Percentiles rank a stretch among this genome's conserved stretches.
These are phyloP conservation scores for Cremastinae sp. DNA, from an alignment of 2,888 invertebrate genomes.

Conservation along the genomic window DNA sequence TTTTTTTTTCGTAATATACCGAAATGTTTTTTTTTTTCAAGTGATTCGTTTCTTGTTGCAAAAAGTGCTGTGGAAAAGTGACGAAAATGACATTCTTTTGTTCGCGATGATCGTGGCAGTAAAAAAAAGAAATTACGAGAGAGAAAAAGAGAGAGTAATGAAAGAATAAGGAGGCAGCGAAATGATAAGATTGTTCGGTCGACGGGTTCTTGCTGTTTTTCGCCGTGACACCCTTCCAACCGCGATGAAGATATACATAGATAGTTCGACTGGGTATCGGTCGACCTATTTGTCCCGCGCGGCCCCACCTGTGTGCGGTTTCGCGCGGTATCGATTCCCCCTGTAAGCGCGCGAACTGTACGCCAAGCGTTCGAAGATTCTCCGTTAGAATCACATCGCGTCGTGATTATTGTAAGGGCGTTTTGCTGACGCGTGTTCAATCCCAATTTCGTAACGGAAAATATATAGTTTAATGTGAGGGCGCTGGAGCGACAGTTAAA, in stretches of 20 bases:
- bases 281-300: conserved; percentile 56
- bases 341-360: conserved; percentile 66
- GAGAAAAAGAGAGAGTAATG: no score
- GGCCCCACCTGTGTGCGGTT: conserved; percentile 60
- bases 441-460: neutral
- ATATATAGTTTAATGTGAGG: conserved; percentile 16
- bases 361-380: conserved; percentile 42
- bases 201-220: neutral
- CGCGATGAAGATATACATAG: neutral
- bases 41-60: no score
- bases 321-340: conserved; percentile 70
- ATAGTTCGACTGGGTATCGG: conserved; percentile 6
- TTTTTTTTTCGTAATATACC: no score
- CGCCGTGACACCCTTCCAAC: neutral
- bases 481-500: no score
- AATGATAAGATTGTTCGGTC: neutral
- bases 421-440: neutral
- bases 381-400: neutral
- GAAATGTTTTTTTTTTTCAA: no score
- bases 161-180: no score
- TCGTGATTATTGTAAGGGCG: no score
- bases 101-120: no score
- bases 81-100: no score
- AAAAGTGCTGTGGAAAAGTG: no score
- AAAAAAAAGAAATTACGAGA: no score